Conservation (phyloP, 2,797 vertebrate species). For the Australoheros facetus region DNA sequence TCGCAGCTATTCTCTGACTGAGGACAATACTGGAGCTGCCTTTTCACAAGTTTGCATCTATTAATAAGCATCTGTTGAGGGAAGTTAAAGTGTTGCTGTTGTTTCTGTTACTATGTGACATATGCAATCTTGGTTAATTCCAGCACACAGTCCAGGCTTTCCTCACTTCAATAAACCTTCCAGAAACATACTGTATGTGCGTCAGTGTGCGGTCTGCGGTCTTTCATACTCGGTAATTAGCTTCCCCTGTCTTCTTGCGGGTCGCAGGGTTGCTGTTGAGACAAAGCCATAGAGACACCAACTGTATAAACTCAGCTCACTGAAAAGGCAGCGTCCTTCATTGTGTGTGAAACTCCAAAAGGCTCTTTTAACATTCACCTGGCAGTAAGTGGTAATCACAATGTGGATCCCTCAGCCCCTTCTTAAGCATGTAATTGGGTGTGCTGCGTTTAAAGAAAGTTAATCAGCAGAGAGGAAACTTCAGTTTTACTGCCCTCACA, state of each 20-base stretch:
- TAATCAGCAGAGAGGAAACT: conserved; percentile 54
- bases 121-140: conserved; percentile 3
- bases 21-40: conserved; percentile 33
- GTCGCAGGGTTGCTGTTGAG: conserved; percentile 37
- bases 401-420: conserved; percentile 22
- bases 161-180: conserved; percentile 15
- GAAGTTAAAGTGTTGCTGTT: conserved; percentile 19
- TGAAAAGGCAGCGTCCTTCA: conserved; percentile 1
- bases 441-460: conserved; percentile 43
- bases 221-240: conserved; percentile 51
- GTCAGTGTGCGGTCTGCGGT: conserved; percentile 28
- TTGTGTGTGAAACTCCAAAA: conserved; percentile 9
- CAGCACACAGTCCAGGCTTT: neutral
- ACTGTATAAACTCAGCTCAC: conserved; percentile 17
- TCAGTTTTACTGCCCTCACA: conserved; percentile 27
- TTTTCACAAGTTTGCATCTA: conserved; percentile 30
- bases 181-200: conserved; percentile 11
- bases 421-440: conserved; percentile 55
- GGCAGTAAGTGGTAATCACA: conserved; percentile 36
- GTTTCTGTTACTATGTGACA: conserved; percentile 5
- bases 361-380: conserved; percentile 44
- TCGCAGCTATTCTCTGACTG: conserved; percentile 21
- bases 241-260: conserved; percentile 39
- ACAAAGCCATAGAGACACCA: conserved; percentile 13
- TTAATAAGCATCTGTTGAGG: conserved; percentile 13